Evolutionary conservation across 2,888 invertebrate species (phyloP).

Genomic region (Amaurobius ferox): DNA sequence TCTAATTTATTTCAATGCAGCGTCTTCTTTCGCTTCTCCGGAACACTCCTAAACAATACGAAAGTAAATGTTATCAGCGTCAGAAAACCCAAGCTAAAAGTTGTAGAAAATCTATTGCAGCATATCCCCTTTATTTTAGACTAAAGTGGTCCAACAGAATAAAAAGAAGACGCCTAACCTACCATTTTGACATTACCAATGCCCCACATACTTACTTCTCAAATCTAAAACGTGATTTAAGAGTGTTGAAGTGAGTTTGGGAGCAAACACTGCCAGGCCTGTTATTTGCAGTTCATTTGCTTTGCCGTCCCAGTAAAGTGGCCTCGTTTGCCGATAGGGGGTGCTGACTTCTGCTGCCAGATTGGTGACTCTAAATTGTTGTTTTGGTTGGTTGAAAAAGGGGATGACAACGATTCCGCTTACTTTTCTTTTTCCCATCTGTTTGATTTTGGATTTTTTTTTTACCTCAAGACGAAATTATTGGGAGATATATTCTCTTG

Average conservation of each 20-base stretch:
- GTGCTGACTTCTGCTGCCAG: conserved; percentile 56
- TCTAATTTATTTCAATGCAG: no score
- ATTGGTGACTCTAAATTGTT: conserved; percentile 64
- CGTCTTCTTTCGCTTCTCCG: background rate
- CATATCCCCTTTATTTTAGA: conserved; percentile 22
- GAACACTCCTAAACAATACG: background rate
- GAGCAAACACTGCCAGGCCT: conserved; percentile 59
- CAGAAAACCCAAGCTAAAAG: conserved; percentile 13
- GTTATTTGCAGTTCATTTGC: conserved; percentile 70
- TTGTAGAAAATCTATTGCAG: conserved; percentile 45
- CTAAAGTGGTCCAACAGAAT: conserved; percentile 47
- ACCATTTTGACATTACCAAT: conserved; percentile 61
- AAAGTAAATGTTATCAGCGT: background rate
- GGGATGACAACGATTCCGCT: conserved; percentile 22
- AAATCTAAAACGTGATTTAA: conserved; percentile 61
- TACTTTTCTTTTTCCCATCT: conserved; percentile 23
- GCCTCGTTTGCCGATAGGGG: conserved; percentile 59
- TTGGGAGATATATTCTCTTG: conserved; percentile 21
- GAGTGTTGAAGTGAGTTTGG: conserved; percentile 64
- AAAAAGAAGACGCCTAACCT: conserved; percentile 34
- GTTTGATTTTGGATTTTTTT: conserved; percentile 41
- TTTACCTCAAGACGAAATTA: conserved; percentile 36
- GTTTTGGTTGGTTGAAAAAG: conserved; percentile 43
- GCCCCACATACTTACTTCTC: conserved; percentile 54
- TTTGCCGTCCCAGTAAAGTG: conserved; percentile 52